phyloP scores from a whole-genome alignment of 2,888 invertebrate species.

The Molorchus minor region DNA sequence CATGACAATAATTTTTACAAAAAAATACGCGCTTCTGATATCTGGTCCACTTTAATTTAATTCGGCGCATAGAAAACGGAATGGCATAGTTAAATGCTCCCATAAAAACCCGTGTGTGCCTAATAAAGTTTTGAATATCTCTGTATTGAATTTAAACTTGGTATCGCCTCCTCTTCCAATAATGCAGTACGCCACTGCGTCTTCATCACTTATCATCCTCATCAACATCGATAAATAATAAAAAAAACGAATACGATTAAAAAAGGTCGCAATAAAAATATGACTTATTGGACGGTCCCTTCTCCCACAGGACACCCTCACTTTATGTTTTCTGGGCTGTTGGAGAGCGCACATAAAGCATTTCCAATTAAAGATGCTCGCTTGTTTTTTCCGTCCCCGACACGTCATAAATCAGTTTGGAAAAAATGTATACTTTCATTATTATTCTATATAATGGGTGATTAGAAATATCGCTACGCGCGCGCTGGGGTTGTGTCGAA shows the following conservation, averaged over 20 bases:
- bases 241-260: background rate
- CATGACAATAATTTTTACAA: too few species aligned
- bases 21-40: too few species aligned
- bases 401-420: constrained; percentile 35
- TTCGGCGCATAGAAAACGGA: too few species aligned
- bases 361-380: constrained; percentile 33
- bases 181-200: background rate
- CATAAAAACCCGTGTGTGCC: background rate
- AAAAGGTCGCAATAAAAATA: background rate
- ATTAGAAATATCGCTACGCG: constrained; percentile 32
- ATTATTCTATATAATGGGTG: constrained; percentile 34
- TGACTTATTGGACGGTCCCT: background rate
- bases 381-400: constrained; percentile 29
- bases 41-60: too few species aligned
- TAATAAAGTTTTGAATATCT: background rate
- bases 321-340: constrained; percentile 8
- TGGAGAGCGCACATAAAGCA: constrained; percentile 28
- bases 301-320: background rate
- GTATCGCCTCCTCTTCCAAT: background rate
- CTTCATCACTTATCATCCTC: background rate
- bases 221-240: background rate
- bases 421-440: constrained; percentile 36
- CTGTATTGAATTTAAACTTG: background rate
- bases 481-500: constrained; percentile 30
- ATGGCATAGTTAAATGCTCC: background rate